Base-by-base conservation (phyloP, 64 coral and sea anemone species). In the Porites lutea region DNA sequence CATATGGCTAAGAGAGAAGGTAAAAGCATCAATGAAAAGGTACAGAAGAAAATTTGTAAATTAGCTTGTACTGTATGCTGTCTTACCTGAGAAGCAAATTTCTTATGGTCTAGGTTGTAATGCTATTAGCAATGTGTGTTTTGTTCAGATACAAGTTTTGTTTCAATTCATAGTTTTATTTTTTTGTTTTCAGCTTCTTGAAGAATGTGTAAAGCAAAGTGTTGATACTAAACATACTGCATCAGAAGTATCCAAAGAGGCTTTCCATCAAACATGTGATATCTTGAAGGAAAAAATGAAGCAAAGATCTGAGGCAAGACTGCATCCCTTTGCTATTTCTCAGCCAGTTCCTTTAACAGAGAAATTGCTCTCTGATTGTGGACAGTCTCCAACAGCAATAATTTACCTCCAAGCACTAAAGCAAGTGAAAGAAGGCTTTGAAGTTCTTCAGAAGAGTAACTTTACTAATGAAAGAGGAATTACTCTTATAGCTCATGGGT, bases 391-490 rank as follows among this genome's bases (percentile, higher is more conserved):
- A 46, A 93, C 95, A 54, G 95, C 95, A 59, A 70, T 72, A 61
- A 44, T 6, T 47, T 96, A 93, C 73, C 87, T 96, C 22, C 93
- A 96, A 65, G 95, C 95, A 7, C 90, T 65, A 45, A 89, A 21
- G 19, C 47, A 93, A 10, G 3, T 72, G 37, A 72, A 72, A 12
- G 70, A 72, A 72, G 70, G 70, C 70, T 43, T 72, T 72, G 61
- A 85, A 57, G 77, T 82, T 52, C 91, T 96, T 6, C 65, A 79
- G 89, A 95, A 79, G 27, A 37, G 27, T 37, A 37, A 37, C 27
- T 37, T 37, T 37, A 37, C 27, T 37, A 37, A 37, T 37, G 89
- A 51, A 64, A 59, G 59, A 52, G 94, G 90, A 68, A 75, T 96
- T 67, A 88, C 72, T 5, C 80, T 89, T 65, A 47, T 96, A 20